phyloP scores from a whole-genome alignment of 2,797 vertebrate genomes.

The Rallus crepitans region DNA sequence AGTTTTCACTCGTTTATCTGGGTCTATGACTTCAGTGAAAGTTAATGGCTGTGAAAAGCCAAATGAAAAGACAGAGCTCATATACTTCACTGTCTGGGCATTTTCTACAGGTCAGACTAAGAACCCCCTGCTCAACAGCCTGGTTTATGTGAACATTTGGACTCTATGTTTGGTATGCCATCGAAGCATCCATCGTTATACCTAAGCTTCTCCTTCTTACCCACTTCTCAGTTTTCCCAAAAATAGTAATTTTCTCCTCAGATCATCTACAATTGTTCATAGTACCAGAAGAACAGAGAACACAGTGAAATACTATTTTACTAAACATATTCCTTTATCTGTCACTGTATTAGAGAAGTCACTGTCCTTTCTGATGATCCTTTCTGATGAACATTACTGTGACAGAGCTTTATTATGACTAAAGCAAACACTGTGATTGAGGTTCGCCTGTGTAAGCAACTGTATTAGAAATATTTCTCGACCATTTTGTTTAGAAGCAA shows the following conservation, averaged over 20 bases:
- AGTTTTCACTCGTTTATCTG: neutral
- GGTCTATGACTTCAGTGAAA: neutral
- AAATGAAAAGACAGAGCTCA: neutral
- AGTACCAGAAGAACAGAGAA: neutral
- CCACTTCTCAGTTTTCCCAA: neutral
- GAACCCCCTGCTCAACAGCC: neutral
- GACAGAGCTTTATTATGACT: neutral
- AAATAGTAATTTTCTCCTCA: neutral
- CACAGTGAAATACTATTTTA: neutral
- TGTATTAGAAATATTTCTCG: neutral
- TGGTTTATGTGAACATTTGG: accelerated
- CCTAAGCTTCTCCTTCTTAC: neutral
- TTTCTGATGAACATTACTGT: neutral
- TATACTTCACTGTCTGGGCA: neutral
- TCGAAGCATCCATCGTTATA: neutral
- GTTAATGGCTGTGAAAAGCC: neutral
- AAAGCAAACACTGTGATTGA: neutral
- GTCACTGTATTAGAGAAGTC: neutral
- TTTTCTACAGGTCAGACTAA: neutral
- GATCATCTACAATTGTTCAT: neutral
- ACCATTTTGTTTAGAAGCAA: neutral
- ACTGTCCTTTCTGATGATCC: neutral
- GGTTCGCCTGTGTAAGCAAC: neutral
- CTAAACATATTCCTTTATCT: neutral
- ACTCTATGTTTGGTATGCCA: neutral